Evolutionary conservation across 2,888 invertebrate genomes (phyloP), one percentile per base, ranked within the genome.

Genomic region (Zygaena filipendulae): DNA sequence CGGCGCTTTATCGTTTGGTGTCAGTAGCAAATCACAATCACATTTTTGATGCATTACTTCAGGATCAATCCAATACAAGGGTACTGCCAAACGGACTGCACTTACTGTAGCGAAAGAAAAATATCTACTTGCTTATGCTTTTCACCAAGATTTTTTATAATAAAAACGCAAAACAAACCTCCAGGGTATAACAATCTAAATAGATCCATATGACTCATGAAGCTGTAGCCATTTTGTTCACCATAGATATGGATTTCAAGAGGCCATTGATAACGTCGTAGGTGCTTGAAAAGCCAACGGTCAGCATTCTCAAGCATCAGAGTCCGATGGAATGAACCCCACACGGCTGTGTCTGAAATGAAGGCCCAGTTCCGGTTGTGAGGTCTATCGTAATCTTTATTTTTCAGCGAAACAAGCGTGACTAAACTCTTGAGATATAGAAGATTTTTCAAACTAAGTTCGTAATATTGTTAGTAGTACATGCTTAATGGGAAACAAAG

Each of bases 291-390:
- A 2, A 77, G 35, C 56, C 55, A 61, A 2, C 20, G 12, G 12
- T 61, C 62, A 0, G 47, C 35, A 8, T 46, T 33, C 9, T 48
- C 40, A 2, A 70, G 35, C 25, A 77, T 34, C 2, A 77, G 44
- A 4, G 59, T 58, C 3, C 77, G 69, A 20, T 72, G 77, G 40
- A 74, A 77, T 0, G 79, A 74, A 7, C 53, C 56, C 74, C 74
- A 79, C 8, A 67, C 37, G 2, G 52, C 46, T 4, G 50, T 49
- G 35, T 46, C 75, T 74, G 45, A 13, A 40, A 40, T 10, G n/a
- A n/a, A n/a, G n/a, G n/a, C n/a, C n/a, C n/a, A n/a, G n/a, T n/a
- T n/a, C n/a, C n/a, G n/a, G n/a, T n/a, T n/a, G n/a, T n/a, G n/a
- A n/a, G n/a, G n/a, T n/a, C n/a, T n/a, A n/a, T n/a, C n/a, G n/a